Conservation (phyloP, 2,113 vertebrate genomes). For the Argyrosomus japonicus region DNA sequence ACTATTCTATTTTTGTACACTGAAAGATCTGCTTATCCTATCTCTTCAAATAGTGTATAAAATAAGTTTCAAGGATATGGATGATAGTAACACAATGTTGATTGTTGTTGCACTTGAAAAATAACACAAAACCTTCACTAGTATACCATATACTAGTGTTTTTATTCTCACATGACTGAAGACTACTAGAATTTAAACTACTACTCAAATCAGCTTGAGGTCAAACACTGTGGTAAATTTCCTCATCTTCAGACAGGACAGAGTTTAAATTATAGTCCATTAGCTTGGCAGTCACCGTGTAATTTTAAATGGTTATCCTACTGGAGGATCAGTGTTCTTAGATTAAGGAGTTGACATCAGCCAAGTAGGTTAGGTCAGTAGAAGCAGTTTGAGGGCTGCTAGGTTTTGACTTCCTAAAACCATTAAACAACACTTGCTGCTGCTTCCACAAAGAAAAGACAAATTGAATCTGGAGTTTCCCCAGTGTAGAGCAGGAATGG, state of each 20-base stretch:
- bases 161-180: too few relatives aligned
- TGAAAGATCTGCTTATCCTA: neutral
- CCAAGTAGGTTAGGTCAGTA: neutral
- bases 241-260: neutral
- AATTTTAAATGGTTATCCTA: neutral
- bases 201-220: too few relatives aligned
- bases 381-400: neutral
- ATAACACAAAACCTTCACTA: too few relatives aligned
- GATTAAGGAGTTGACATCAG: neutral
- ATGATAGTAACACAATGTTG: neutral
- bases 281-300: neutral
- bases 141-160: too few relatives aligned
- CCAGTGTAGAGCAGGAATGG: slow-evolving; percentile 14
- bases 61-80: neutral
- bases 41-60: neutral
- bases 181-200: too few relatives aligned
- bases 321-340: neutral
- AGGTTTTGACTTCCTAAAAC: slow-evolving; percentile 6
- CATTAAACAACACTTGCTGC: neutral
- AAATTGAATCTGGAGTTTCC: slow-evolving; percentile 35
- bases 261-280: neutral
- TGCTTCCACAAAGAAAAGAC: slow-evolving; percentile 19
- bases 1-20: neutral
- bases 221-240: neutral
- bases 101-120: too few relatives aligned